Evolutionary conservation across 2,797 vertebrate genomes (phyloP).

Genomic region (Spea hammondii): DNA sequence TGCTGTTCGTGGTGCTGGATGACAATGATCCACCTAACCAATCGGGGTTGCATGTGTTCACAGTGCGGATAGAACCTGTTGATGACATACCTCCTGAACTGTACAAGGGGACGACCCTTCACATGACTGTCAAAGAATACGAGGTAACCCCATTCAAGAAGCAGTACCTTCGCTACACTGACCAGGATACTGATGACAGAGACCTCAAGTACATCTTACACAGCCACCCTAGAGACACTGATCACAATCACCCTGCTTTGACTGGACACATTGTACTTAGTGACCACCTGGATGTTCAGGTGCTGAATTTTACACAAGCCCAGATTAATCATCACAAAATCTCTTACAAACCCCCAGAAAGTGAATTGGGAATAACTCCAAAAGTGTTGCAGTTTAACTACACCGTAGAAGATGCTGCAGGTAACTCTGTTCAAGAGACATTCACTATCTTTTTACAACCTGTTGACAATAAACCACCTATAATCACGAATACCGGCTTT

Average conservation of each 20-base stretch:
- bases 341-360: slow-evolving; percentile 79
- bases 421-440: slow-evolving; percentile 74
- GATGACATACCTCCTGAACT: slow-evolving; percentile 76
- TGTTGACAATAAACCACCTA: slow-evolving; percentile 80
- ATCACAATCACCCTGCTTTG: slow-evolving; percentile 75
- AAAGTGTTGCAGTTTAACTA: slow-evolving; percentile 83
- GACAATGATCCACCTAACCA: slow-evolving; percentile 83
- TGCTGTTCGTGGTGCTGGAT: slow-evolving; percentile 81
- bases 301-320: slow-evolving; percentile 81
- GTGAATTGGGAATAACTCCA: slow-evolving; percentile 78
- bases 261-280: slow-evolving; percentile 79
- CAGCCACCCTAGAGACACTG: slow-evolving; percentile 76
- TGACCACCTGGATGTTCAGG: slow-evolving; percentile 68
- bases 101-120: slow-evolving; percentile 73
- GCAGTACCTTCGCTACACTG: slow-evolving; percentile 75
- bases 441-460: slow-evolving; percentile 86
- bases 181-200: slow-evolving; percentile 82
- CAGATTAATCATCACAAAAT: slow-evolving; percentile 86
- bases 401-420: slow-evolving; percentile 77
- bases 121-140: slow-evolving; percentile 84
- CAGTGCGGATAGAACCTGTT: slow-evolving; percentile 75
- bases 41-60: slow-evolving; percentile 76
- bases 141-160: slow-evolving; percentile 80
- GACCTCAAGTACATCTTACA: slow-evolving; percentile 79
- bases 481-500: slow-evolving; percentile 81